Base-by-base conservation (phyloP, 2,888 invertebrate genomes). In the Zeuzera pyrina region DNA sequence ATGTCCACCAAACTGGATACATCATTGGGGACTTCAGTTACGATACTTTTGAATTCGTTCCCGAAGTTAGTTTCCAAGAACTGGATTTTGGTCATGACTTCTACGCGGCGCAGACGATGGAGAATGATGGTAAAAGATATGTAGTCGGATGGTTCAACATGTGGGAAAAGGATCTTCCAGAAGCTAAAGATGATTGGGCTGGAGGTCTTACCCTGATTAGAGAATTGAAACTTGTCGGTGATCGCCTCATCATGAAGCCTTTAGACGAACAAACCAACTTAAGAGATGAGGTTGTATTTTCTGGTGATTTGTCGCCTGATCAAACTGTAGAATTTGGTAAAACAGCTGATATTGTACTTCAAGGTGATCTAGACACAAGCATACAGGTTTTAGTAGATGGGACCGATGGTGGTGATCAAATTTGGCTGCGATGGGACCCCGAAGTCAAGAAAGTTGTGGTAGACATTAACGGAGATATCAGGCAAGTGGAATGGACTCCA, bases 21-120 rank as follows among this genome's bases (percentile, higher is more conserved):
- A 71, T 81, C 4, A 65, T 85, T 24, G 85, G 85, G 1, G 55
- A 52, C 12, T 85, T 84, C 34, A 54, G 66, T 34, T 78, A 79
- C 29, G 71, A 74, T 3, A 74, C 70, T 0, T 68, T 66, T 39
- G 57, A 69, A 39, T 83, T 81, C 30, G 44, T 59, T 0, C 68
- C 62, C 1, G 69, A 73, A 45, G 49, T 52, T 1, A 50, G 49
- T 5, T 81, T 83, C 42, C 74, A 79, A 49, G 83, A 83, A 47
- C 45, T 81, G 2, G 83, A 83, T 43, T 81, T 57, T 34, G 74
- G 85, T 0, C 79, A 81, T 38, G 84, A 85, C 31, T 81, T 83
- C 35, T 85, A 85, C 37, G 85, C 85, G 1, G 59, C 74, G 2
- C 77, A 81, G 36, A 76, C 84, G 0, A 56, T 54, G 12, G 66